Evolutionary conservation across 2,797 vertebrate species (phyloP), one percentile per base, ranked within the genome.

Genomic region (Myotis myotis): DNA sequence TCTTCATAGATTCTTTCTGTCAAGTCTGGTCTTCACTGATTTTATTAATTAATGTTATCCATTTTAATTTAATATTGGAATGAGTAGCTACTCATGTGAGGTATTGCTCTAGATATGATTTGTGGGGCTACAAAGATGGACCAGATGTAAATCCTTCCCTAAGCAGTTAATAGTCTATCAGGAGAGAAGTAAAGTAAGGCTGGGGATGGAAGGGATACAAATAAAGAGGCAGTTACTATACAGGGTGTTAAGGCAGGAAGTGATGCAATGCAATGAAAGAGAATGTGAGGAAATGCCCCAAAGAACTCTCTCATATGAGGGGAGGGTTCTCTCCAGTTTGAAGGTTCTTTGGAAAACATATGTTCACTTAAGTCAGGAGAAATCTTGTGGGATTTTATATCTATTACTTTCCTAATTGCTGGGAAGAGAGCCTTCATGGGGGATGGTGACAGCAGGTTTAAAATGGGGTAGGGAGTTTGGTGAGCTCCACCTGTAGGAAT

Each of bases 301-400:
- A 38, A 36, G 3, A 47, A 19, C n/a, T 8, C 41, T 68, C 41
- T 79, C 57, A 62, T 3, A 1, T 3, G 38, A 28, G 28, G 64
- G 19, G 20, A 74, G 49, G 1, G 8, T 23, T 12, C 15, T 66
- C 7, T 38, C 23, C 6, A 15, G 4, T 71, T 41, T 85, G 75
- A 91, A 76, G 53, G 2, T 70, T 74, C 78, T 79, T 51, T 81
- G 75, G 49, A 19, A 53, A 68, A 57, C 3, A 30, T 20, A 30
- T 53, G 33, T 23, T 47, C 44, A 51, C 41, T 20, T 49, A 44
- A 81, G 16, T 19, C 15, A 55, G 88, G 7, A 30, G n/a, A 86
- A 72, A 66, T 62, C 33, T 79, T 86, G 81, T 76, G 84, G 74
- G 30, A 41, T 93, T 85, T 85, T 49, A 30, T 83, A 95, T 82